Evolutionary conservation across 2,888 invertebrate species (phyloP).

Genomic region (Anodontia alba): DNA sequence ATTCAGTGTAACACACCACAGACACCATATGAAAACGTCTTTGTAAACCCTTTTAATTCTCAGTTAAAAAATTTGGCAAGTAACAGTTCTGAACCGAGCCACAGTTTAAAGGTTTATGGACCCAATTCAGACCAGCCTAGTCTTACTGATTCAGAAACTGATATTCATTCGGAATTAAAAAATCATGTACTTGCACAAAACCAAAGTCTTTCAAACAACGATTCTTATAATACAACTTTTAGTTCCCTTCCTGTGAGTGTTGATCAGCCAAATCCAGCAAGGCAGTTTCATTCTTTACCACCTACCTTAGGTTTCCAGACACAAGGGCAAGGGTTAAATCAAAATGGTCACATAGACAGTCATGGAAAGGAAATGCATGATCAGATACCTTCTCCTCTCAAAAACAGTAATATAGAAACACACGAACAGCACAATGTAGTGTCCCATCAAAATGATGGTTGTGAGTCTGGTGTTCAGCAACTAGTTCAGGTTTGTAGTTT

Average conservation of each 20-base stretch:
- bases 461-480: neutral
- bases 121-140: neutral
- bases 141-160: neutral
- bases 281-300: conserved; percentile 6
- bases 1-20: conserved; percentile 60
- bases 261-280: neutral
- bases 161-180: neutral
- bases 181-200: neutral
- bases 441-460: neutral
- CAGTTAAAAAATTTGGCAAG: conserved; percentile 22
- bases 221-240: neutral
- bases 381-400: neutral
- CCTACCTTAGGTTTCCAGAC: conserved; percentile 1
- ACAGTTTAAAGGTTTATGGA: neutral
- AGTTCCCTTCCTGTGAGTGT: neutral
- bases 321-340: neutral
- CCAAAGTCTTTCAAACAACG: conserved; percentile 17
- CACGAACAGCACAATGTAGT: neutral
- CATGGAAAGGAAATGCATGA: neutral
- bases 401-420: neutral
- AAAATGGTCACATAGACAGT: neutral
- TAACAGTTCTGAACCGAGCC: neutral
- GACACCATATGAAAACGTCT: conserved; percentile 55
- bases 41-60: conserved; percentile 46
- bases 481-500: conserved; percentile 22